Evolutionary conservation across 2,888 invertebrate species (phyloP).

Genomic region (Zele albiditarsus): DNA sequence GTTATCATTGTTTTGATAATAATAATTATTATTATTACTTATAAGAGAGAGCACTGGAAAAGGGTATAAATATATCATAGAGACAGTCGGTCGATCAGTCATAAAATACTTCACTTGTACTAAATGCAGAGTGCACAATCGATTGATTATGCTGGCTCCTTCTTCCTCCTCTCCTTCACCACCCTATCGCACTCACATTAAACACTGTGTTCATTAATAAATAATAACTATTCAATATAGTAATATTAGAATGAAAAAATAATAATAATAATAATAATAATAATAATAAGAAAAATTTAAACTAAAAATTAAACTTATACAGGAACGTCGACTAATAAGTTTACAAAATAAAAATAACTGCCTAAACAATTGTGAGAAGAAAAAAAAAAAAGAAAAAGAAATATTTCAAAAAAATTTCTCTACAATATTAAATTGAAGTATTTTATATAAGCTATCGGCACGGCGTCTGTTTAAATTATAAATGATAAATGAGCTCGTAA

Average conservation of each 20-base stretch:
- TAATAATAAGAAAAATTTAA: neutral
- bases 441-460: neutral
- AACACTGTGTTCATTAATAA: slow-evolving; percentile 9
- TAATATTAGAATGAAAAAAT: neutral
- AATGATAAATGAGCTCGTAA: neutral
- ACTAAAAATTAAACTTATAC: neutral
- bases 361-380: neutral
- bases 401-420: neutral
- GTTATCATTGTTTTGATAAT: neutral
- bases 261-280: neutral
- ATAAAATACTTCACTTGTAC: slow-evolving; percentile 16
- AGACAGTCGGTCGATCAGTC: slow-evolving; percentile 13
- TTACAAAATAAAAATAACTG: neutral
- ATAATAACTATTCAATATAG: slow-evolving; percentile 8
- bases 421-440: neutral
- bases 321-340: neutral
- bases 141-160: neutral
- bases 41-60: neutral
- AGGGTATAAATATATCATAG: neutral
- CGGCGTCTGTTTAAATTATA: neutral
- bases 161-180: neutral
- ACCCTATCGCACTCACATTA: neutral
- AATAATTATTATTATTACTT: neutral
- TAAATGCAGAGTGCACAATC: slow-evolving; percentile 9
- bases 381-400: neutral